A percentile compares a stretch with the other conserved stretches of the same genome.
phyloP scores from a whole-genome alignment of 2,113 vertebrate genomes.

The Alouatta palliata region DNA sequence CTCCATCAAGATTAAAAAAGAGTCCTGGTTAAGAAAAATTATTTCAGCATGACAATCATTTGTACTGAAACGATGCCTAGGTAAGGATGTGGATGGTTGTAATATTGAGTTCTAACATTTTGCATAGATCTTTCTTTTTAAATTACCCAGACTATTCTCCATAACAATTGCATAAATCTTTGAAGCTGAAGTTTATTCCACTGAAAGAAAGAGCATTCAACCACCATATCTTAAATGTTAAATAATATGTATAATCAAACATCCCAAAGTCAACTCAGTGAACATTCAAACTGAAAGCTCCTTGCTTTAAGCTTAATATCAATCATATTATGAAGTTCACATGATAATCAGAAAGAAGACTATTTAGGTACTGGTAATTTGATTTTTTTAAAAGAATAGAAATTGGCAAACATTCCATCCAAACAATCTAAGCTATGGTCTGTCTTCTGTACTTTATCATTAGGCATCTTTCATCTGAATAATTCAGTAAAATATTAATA shows the following conservation, averaged over 20 bases:
- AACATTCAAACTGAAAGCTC: not conserved
- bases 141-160: too few species aligned
- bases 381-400: not conserved
- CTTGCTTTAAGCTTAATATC: not conserved
- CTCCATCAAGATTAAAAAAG: not conserved
- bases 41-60: not conserved
- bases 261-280: not conserved
- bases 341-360: slow-evolving; percentile 34
- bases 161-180: not conserved
- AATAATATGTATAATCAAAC: not conserved
- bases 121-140: too few species aligned
- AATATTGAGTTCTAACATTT: not conserved
- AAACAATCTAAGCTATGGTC: slow-evolving; percentile 55
- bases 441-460: slow-evolving; percentile 83
- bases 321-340: slow-evolving; percentile 10
- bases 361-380: slow-evolving; percentile 9
- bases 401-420: slow-evolving; percentile 47
- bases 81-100: not conserved
- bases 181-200: not conserved
- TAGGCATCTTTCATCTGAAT: slow-evolving; percentile 86
- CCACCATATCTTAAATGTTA: not conserved
- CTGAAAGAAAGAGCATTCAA: not conserved
- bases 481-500: slow-evolving; percentile 86
- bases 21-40: not conserved
- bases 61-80: not conserved